Percentiles rank a stretch among this genome's conserved stretches.
Evolutionary conservation across 2,797 vertebrate genomes (phyloP).

Genomic region (Phrynocephalus guinanensis): DNA sequence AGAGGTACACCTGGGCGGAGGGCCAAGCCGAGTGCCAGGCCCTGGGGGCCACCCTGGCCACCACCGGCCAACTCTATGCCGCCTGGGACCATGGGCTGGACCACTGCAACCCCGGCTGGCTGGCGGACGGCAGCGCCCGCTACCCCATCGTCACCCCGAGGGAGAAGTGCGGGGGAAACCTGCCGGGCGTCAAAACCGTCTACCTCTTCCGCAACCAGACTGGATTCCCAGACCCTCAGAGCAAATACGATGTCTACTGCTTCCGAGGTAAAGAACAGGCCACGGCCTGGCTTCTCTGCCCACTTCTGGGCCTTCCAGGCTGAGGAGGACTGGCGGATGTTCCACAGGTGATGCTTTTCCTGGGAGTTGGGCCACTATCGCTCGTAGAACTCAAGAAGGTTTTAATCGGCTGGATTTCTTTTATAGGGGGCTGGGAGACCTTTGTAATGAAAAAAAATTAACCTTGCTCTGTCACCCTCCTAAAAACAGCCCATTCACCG

Average conservation of each 20-base stretch:
- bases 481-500: no score
- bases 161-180: slow-evolving; percentile 88
- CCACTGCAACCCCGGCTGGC: slow-evolving; percentile 92
- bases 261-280: slow-evolving; percentile 83
- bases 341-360: not conserved
- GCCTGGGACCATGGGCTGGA: slow-evolving; percentile 91
- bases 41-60: slow-evolving; percentile 83
- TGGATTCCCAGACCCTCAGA: slow-evolving; percentile 86
- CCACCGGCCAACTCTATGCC: slow-evolving; percentile 89
- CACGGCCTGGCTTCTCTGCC: no score
- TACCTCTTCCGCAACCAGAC: slow-evolving; percentile 93
- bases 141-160: slow-evolving; percentile 90
- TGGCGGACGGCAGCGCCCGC: slow-evolving; percentile 92
- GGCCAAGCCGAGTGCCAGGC: slow-evolving; percentile 82
- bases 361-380: not conserved
- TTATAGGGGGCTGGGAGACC: not conserved
- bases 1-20: slow-evolving; percentile 86
- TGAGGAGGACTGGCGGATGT: no score
- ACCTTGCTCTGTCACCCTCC: no score
- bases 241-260: slow-evolving; percentile 90
- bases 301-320: no score
- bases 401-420: no score
- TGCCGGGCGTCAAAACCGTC: slow-evolving; percentile 90
- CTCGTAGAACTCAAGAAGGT: no score
- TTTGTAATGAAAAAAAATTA: no score